Conservation (phyloP, 2,113 vertebrate species). For the Ornithorhynchus anatinus region DNA sequence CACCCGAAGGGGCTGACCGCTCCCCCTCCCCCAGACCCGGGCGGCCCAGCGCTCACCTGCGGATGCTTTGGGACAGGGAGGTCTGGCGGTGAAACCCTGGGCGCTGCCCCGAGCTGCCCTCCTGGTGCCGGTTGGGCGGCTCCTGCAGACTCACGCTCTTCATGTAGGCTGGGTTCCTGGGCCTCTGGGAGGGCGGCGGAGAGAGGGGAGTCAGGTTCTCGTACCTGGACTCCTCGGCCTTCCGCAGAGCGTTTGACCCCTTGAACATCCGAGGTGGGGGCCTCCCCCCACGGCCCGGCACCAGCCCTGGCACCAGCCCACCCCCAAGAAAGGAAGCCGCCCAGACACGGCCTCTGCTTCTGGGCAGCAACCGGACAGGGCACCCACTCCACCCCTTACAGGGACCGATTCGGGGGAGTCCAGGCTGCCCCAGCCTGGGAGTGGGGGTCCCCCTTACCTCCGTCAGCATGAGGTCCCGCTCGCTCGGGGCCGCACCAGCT, state of each 20-base stretch:
- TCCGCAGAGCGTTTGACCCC: background rate
- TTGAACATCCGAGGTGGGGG: background rate
- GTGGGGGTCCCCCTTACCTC: constrained; percentile 23
- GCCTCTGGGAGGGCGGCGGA: constrained; percentile 60
- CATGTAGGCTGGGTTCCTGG: constrained; percentile 72
- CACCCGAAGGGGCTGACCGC: too few relatives aligned
- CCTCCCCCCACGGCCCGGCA: background rate
- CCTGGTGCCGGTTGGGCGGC: constrained; percentile 49
- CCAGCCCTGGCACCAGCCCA: background rate
- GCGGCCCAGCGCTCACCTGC: constrained; percentile 71
- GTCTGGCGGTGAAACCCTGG: constrained; percentile 80
- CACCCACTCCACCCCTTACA: background rate
- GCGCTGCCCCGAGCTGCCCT: constrained; percentile 56
- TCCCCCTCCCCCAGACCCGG: fast-evolving
- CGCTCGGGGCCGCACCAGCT: constrained; percentile 38
- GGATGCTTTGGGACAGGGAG: constrained; percentile 92
- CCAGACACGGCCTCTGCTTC: fast-evolving
- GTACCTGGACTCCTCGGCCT: fast-evolving
- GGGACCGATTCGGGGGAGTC: background rate
- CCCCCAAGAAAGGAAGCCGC: background rate
- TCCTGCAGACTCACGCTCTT: constrained; percentile 81
- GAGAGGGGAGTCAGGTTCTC: background rate
- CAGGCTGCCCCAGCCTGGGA: background rate
- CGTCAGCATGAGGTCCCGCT: constrained; percentile 41
- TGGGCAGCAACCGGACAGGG: too few relatives aligned